phyloP scores from a whole-genome alignment of 2,888 invertebrate species.

The Periphyllus acericola region DNA sequence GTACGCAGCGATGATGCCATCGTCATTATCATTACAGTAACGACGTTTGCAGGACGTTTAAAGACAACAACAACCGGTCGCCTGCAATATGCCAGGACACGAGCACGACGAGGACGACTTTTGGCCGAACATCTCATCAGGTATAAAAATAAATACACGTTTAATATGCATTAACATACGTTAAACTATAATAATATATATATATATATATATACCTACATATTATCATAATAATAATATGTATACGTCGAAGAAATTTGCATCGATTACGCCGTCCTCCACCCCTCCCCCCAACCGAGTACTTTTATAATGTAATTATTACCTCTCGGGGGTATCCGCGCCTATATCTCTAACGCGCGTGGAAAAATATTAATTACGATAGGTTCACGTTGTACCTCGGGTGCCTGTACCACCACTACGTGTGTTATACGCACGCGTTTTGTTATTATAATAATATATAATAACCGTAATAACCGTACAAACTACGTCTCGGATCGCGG shows the following conservation, averaged over 20 bases:
- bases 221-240: not conserved
- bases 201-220: not conserved
- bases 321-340: not conserved
- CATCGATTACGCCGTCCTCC: not conserved
- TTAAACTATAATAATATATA: not conserved
- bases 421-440: not conserved
- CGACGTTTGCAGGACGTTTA: constrained; percentile 33
- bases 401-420: not conserved
- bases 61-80: too few relatives aligned
- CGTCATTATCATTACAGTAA: not conserved
- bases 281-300: too few relatives aligned
- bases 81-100: constrained; percentile 46
- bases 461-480: not conserved
- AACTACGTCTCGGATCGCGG: not conserved
- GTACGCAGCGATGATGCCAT: not conserved
- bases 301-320: too few relatives aligned
- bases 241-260: not conserved
- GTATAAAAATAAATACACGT: constrained; percentile 24
- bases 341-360: not conserved
- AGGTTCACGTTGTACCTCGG: not conserved
- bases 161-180: not conserved
- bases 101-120: constrained; percentile 62
- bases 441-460: not conserved
- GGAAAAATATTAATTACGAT: not conserved
- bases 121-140: constrained; percentile 64